Evolutionary conservation across 2,888 invertebrate species (phyloP).

Genomic region (Polydrusus tereticollis): DNA sequence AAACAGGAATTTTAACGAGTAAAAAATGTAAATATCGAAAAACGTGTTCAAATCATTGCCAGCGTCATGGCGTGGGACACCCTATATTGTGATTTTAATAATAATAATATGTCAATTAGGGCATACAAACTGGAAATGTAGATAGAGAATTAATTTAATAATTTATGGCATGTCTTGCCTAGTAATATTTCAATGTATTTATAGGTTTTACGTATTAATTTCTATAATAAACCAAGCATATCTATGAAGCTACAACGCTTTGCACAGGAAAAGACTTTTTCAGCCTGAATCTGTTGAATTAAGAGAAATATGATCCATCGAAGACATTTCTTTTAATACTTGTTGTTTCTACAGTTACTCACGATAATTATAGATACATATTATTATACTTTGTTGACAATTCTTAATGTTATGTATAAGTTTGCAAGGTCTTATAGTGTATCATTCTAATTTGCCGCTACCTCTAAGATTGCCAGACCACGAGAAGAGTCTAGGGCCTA

Average conservation of each 20-base stretch:
- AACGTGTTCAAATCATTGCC: constrained; percentile 17
- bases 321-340: background rate
- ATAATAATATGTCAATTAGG: constrained; percentile 42
- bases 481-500: too few species aligned
- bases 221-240: constrained; percentile 6
- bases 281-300: background rate
- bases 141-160: constrained; percentile 25
- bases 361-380: too few species aligned
- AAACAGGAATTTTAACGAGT: constrained; percentile 38
- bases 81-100: constrained; percentile 35
- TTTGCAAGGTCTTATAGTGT: too few species aligned
- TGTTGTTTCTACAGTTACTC: background rate
- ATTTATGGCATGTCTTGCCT: constrained; percentile 30
- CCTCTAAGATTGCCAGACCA: too few species aligned
- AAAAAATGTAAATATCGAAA: constrained; percentile 19
- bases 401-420: too few species aligned
- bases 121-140: constrained; percentile 29
- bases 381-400: too few species aligned
- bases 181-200: constrained; percentile 35
- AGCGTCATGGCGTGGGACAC: constrained; percentile 21
- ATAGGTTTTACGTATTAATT: constrained; percentile 22
- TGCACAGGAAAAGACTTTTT: background rate
- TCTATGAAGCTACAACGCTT: constrained; percentile 14
- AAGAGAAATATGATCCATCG: background rate
- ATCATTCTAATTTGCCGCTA: too few species aligned